Conservation (phyloP, 2,113 vertebrate species). For the Sylvia atricapilla region DNA sequence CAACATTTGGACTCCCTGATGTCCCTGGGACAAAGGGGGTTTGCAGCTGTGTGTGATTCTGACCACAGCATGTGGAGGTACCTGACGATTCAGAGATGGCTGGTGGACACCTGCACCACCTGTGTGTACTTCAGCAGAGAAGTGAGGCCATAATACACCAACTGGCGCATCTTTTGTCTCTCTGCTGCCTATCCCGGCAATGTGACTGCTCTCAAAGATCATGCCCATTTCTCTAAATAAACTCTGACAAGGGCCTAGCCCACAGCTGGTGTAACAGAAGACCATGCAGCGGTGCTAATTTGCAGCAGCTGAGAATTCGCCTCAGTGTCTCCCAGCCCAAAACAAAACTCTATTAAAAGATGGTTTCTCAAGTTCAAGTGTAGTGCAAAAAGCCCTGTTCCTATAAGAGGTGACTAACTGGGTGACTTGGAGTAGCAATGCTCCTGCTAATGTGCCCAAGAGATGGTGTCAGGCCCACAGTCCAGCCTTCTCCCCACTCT, state of each 20-base stretch:
- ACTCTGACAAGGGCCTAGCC: neutral
- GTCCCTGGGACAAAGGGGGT: neutral
- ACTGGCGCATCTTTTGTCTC: neutral
- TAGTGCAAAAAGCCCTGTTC: neutral
- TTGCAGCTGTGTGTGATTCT: neutral
- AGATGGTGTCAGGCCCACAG: neutral
- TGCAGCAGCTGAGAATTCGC: constrained; percentile 59
- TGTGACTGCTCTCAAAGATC: neutral
- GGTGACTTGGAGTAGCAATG: neutral
- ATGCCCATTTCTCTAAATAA: constrained; percentile 32
- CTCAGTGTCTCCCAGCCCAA: neutral
- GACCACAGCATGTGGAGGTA: accelerated
- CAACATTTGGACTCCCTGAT: neutral
- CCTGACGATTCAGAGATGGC: accelerated
- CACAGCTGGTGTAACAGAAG: constrained; percentile 42
- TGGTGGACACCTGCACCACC: neutral
- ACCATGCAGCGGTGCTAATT: constrained; percentile 27
- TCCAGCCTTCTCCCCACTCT: neutral
- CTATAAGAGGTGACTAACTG: neutral
- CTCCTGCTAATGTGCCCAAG: neutral
- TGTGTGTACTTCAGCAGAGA: neutral
- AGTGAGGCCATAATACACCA: neutral
- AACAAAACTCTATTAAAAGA: constrained; percentile 54
- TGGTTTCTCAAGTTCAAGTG: constrained; percentile 27
- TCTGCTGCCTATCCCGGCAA: neutral